Percentiles rank a stretch among this genome's conserved stretches.
Evolutionary conservation across 37 sponge, comb jelly and placozoan genomes (phyloP).

Genomic region (Chondrilla cf. caribensis): DNA sequence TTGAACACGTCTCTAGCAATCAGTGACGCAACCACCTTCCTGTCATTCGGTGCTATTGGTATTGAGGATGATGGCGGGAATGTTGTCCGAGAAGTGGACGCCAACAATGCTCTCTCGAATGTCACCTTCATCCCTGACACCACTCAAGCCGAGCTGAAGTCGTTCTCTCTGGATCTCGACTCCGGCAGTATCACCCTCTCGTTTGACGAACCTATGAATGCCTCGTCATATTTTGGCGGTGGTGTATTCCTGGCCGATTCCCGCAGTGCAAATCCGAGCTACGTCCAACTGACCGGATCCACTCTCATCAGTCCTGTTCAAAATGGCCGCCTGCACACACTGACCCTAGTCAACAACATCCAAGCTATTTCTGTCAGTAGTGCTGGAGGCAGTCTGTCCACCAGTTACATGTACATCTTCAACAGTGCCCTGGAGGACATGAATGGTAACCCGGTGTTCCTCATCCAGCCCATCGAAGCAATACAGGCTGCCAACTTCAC

Average conservation of each 20-base stretch:
- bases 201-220: constrained; percentile 69
- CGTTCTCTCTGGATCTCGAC: constrained; percentile 71
- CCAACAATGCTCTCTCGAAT: constrained; percentile 16
- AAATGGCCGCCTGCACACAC: constrained; percentile 16
- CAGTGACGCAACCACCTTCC: constrained; percentile 33
- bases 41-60: constrained; percentile 32
- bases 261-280: constrained; percentile 7
- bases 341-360: constrained; percentile 26
- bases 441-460: constrained; percentile 53
- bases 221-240: constrained; percentile 14
- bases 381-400: constrained; percentile 23
- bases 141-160: constrained; percentile 41
- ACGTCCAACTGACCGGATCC: background rate
- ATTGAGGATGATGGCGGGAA: constrained; percentile 67
- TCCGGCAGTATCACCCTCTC: constrained; percentile 34
- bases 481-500: constrained; percentile 59
- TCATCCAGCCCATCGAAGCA: constrained; percentile 63
- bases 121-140: constrained; percentile 43
- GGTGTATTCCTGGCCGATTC: constrained; percentile 53
- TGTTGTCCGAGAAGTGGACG: constrained; percentile 22
- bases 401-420: constrained; percentile 63
- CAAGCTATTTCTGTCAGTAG: constrained; percentile 21
- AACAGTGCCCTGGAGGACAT: constrained; percentile 75
- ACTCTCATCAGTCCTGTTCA: background rate
- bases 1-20: constrained; percentile 64